These are phyloP conservation scores for Jaculus jaculus DNA, from an alignment of 2,113 vertebrate genomes.

Conservation along the genomic window DNA sequence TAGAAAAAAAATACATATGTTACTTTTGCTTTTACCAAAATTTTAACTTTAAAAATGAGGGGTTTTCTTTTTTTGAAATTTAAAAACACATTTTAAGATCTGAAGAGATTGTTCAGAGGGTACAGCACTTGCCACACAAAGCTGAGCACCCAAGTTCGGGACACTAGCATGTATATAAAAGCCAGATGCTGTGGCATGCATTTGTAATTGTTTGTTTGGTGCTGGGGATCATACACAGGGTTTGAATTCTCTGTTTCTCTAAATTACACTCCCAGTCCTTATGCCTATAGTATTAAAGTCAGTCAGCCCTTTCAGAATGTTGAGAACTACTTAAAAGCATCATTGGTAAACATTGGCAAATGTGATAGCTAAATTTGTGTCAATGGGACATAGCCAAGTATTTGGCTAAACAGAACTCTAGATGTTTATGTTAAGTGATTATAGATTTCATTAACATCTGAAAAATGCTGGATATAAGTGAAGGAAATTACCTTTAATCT, in stretches of 20 bases:
- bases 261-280: too few relatives aligned
- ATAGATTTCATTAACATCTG: neutral
- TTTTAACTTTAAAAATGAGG: neutral
- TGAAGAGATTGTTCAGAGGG: too few relatives aligned
- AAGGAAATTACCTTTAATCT: neutral
- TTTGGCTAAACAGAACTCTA: neutral
- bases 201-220: too few relatives aligned
- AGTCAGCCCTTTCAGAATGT: neutral
- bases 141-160: too few relatives aligned
- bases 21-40: neutral
- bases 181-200: too few relatives aligned
- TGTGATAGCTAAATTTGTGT: neutral
- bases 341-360: neutral
- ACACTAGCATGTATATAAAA: too few relatives aligned
- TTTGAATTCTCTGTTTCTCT: too few relatives aligned
- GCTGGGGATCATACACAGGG: too few relatives aligned
- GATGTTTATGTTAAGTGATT: neutral
- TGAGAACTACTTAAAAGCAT: neutral
- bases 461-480: neutral
- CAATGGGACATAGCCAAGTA: neutral
- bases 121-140: too few relatives aligned
- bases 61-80: neutral
- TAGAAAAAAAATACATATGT: neutral
- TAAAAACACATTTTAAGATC: too few relatives aligned
- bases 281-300: neutral